Conservation (phyloP, 2,888 invertebrate species). For the Cephus nigrinus region DNA sequence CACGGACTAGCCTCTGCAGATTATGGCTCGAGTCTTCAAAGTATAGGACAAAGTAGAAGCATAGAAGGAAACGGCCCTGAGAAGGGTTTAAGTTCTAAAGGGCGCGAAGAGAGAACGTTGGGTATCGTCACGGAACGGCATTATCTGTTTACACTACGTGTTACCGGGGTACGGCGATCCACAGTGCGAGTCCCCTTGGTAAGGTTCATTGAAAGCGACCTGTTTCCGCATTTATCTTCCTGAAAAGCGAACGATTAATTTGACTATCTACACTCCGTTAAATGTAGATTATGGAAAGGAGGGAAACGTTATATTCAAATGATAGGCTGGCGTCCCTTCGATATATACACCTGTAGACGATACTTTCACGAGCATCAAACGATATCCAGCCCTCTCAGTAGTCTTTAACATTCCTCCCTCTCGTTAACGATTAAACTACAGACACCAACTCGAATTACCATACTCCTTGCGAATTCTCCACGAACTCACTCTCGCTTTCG, state of each 20-base stretch:
- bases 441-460: neutral
- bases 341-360: neutral
- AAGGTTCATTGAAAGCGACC: neutral
- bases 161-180: neutral
- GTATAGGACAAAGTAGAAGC: neutral
- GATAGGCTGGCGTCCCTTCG: neutral
- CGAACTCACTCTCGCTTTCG: neutral
- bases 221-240: slow-evolving; percentile 8
- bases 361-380: neutral
- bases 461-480: neutral
- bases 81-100: slow-evolving; percentile 12
- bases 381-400: neutral
- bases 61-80: slow-evolving; percentile 18
- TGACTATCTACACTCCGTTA: slow-evolving; percentile 33
- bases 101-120: slow-evolving; percentile 10
- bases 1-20: neutral
- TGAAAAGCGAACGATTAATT: slow-evolving; percentile 24
- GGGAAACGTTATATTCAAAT: neutral
- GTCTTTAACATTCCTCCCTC: neutral
- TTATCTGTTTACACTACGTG: slow-evolving; percentile 19
- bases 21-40: neutral
- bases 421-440: neutral
- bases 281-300: slow-evolving; percentile 28
- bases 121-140: slow-evolving; percentile 7
- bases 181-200: neutral